These are phyloP conservation scores for Pangasius larnaudii DNA, from an alignment of 2,797 vertebrate species.

Conservation along the genomic window DNA sequence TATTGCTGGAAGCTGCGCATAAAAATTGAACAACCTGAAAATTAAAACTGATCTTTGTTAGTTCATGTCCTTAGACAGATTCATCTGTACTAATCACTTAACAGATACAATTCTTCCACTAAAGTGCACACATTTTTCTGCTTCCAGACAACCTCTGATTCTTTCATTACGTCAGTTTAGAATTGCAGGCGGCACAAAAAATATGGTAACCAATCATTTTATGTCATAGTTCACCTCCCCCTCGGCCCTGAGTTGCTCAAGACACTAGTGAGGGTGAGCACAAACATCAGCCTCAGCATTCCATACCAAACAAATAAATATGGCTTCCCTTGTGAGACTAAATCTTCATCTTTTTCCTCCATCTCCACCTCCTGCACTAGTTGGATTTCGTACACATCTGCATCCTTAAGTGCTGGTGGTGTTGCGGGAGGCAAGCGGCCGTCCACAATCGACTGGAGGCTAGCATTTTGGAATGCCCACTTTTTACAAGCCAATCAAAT, in stretches of 20 bases:
- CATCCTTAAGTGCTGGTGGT: background rate
- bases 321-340: background rate
- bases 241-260: background rate
- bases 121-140: background rate
- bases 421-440: background rate
- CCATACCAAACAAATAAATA: background rate
- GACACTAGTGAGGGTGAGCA: background rate
- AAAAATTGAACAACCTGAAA: slow-evolving; percentile 1
- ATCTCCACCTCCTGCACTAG: no score
- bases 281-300: background rate
- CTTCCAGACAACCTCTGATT: background rate
- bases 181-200: background rate
- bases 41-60: background rate
- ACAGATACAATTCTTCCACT: background rate
- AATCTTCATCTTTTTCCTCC: background rate
- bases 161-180: background rate
- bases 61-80: background rate
- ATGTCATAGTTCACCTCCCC: background rate
- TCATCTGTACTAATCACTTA: background rate
- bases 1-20: background rate
- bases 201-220: background rate
- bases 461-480: background rate
- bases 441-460: background rate
- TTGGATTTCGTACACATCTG: background rate
- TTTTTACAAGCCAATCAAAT: background rate